phyloP scores from a whole-genome alignment of 1,140 invertebrate species.

The Cotesia chilonis region DNA sequence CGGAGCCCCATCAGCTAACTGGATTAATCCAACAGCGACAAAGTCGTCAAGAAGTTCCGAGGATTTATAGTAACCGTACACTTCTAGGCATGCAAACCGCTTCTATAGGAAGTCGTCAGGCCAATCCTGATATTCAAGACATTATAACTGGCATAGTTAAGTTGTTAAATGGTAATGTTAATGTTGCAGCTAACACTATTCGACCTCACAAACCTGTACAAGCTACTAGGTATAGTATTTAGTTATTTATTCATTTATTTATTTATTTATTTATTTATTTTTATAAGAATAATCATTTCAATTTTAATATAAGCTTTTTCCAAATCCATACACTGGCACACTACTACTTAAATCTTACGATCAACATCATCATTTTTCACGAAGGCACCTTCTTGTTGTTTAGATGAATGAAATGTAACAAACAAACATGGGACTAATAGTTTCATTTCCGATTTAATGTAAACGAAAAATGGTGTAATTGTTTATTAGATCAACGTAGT shows the following conservation, averaged over 20 bases:
- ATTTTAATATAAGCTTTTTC: background rate
- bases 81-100: constrained; percentile 51
- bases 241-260: background rate
- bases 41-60: constrained; percentile 55
- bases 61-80: constrained; percentile 59
- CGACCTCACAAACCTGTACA: constrained; percentile 67
- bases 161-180: constrained; percentile 86
- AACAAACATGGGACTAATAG: no score
- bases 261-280: background rate
- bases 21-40: constrained; percentile 48
- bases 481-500: no score
- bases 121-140: constrained; percentile 86
- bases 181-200: constrained; percentile 77
- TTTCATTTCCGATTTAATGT: no score
- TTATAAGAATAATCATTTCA: background rate
- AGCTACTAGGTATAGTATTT: constrained; percentile 52
- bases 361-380: no score
- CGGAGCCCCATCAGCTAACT: constrained; percentile 70
- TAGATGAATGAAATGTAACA: no score
- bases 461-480: no score
- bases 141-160: constrained; percentile 91
- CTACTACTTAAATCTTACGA: no score
- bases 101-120: constrained; percentile 62
- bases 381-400: no score
- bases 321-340: no score